phyloP scores from a whole-genome alignment of 2,888 invertebrate genomes.

The Spicauda simplicius region DNA sequence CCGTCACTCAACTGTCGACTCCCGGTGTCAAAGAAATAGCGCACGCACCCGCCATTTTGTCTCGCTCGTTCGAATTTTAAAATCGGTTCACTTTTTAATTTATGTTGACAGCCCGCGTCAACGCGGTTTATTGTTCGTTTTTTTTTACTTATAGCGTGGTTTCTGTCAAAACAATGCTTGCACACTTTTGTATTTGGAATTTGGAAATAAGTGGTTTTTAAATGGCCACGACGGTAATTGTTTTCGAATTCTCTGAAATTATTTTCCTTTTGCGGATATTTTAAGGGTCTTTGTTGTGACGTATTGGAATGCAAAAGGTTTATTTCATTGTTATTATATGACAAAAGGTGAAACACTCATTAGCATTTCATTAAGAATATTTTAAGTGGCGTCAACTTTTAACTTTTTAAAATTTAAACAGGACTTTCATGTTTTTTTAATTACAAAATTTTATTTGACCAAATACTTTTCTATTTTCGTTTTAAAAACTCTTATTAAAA shows the following conservation, averaged over 20 bases:
- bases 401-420: neutral
- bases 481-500: too few species aligned
- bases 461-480: too few species aligned
- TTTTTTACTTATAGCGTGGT: slow-evolving; percentile 20
- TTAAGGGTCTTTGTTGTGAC: slow-evolving; percentile 7
- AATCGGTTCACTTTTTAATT: slow-evolving; percentile 36
- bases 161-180: slow-evolving; percentile 35
- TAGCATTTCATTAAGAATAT: neutral
- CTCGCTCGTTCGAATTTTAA: slow-evolving; percentile 35
- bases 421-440: too few species aligned
- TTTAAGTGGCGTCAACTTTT: neutral
- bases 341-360: neutral
- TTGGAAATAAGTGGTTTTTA: slow-evolving; percentile 35
- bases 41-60: slow-evolving; percentile 29
- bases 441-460: too few species aligned
- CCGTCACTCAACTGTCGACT: slow-evolving; percentile 34
- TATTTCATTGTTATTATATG: slow-evolving; percentile 9
- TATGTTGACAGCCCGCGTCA: slow-evolving; percentile 38
- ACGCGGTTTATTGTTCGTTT: slow-evolving; percentile 35
- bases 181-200: slow-evolving; percentile 27
- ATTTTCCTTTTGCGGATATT: slow-evolving; percentile 13
- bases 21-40: slow-evolving; percentile 32
- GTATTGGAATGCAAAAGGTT: slow-evolving; percentile 5
- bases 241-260: slow-evolving; percentile 24
- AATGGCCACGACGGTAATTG: slow-evolving; percentile 28